These are phyloP conservation scores for Eupithecia inturbata DNA, from an alignment of 2,888 invertebrate genomes.

Conservation along the genomic window DNA sequence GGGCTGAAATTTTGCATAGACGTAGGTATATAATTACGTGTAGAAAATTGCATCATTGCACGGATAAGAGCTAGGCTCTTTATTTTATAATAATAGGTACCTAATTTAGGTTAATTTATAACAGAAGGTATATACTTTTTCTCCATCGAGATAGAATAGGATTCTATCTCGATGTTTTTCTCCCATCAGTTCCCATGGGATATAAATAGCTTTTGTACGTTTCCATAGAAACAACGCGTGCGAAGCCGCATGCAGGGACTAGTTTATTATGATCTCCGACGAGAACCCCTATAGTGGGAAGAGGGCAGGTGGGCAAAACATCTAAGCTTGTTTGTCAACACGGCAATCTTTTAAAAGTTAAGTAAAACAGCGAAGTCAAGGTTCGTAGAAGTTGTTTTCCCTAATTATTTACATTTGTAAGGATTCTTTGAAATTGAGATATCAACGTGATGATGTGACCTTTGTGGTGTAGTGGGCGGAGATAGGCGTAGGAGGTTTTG, in stretches of 20 bases:
- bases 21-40: too few species aligned
- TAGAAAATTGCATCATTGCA: too few species aligned
- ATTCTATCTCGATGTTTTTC: too few species aligned
- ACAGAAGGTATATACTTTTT: too few species aligned
- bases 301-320: background rate
- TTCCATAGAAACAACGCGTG: too few species aligned
- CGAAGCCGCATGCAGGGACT: background rate
- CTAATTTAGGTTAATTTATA: too few species aligned
- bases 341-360: background rate
- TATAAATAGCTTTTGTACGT: too few species aligned
- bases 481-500: background rate
- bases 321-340: conserved; percentile 6
- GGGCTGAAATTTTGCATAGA: background rate
- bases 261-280: background rate
- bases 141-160: too few species aligned
- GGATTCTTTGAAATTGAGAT: background rate
- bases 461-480: background rate
- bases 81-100: too few species aligned
- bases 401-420: background rate
- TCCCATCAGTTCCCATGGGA: too few species aligned
- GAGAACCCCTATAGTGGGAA: background rate
- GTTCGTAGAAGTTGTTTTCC: background rate
- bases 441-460: background rate
- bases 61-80: too few species aligned
- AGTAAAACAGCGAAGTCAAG: background rate